phyloP scores from a whole-genome alignment of 2,797 vertebrate genomes.

The Geotrypetes seraphini region DNA sequence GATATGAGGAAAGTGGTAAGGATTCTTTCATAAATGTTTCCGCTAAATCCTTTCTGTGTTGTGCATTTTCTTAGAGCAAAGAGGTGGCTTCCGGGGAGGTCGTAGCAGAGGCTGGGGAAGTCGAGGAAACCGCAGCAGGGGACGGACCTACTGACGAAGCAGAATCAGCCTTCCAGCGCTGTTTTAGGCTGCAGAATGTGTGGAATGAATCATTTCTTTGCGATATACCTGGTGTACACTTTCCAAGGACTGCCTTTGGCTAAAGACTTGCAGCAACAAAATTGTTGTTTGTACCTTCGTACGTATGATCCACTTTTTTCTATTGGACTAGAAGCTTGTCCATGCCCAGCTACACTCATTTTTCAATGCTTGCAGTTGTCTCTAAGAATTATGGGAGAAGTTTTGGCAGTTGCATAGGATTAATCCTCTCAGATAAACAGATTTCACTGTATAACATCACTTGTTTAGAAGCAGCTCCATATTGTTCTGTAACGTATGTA shows the following conservation, averaged over 20 bases:
- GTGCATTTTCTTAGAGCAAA: conserved; percentile 77
- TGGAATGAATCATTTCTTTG: conserved; percentile 26
- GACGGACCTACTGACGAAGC: conserved; percentile 78
- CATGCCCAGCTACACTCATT: conserved; percentile 58
- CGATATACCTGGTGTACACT: background rate
- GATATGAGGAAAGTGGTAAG: no score
- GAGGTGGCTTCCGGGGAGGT: conserved; percentile 86
- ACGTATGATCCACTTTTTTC: conserved; percentile 71
- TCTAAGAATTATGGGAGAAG: no score
- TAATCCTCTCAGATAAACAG: no score
- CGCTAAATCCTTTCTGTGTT: conserved; percentile 18
- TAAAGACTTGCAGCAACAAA: conserved; percentile 37
- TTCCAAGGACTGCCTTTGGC: conserved; percentile 51
- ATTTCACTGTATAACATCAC: no score
- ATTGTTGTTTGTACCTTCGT: conserved; percentile 71
- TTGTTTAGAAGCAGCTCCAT: no score
- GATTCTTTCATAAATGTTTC: no score
- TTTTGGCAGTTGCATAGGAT: no score
- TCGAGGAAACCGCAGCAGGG: conserved; percentile 84
- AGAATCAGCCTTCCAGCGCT: conserved; percentile 29
- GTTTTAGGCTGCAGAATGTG: conserved; percentile 21
- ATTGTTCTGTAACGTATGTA: no score
- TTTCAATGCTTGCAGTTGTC: conserved; percentile 58
- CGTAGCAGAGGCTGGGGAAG: conserved; percentile 82
- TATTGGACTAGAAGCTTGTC: conserved; percentile 55